A percentile compares a stretch with the other conserved stretches of the same genome.
phyloP scores from a whole-genome alignment of 2,888 invertebrate species.

The Melanotus villosus region DNA sequence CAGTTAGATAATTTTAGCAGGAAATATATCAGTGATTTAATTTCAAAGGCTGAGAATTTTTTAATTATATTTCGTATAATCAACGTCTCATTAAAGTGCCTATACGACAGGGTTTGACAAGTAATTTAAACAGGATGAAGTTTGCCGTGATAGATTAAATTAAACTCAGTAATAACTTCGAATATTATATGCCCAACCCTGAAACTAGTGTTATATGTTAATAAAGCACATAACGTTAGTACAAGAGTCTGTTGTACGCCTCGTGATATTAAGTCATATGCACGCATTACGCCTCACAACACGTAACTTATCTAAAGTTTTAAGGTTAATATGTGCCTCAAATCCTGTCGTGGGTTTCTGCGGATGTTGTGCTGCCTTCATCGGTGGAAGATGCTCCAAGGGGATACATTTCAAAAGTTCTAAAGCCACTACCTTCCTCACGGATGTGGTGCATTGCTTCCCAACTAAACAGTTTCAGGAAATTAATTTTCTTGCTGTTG shows the following conservation, averaged over 20 bases:
- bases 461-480: constrained; percentile 34
- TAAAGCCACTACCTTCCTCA: constrained; percentile 41
- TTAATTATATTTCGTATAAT: too few species aligned
- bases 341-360: constrained; percentile 46
- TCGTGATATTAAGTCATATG: constrained; percentile 38
- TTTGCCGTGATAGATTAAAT: background rate
- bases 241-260: constrained; percentile 1
- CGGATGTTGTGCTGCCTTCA: constrained; percentile 40
- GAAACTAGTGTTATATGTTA: constrained; percentile 14
- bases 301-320: constrained; percentile 39
- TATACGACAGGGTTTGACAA: background rate
- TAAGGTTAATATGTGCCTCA: constrained; percentile 39
- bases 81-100: too few species aligned
- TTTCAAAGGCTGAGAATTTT: too few species aligned
- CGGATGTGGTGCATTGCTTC: constrained; percentile 41
- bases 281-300: constrained; percentile 38
- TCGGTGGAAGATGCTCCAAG: constrained; percentile 34
- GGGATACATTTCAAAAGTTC: constrained; percentile 41
- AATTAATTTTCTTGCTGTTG: constrained; percentile 28
- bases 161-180: constrained; percentile 1
- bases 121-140: background rate
- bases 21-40: too few species aligned
- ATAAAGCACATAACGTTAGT: constrained; percentile 29
- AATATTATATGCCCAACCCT: constrained; percentile 2
- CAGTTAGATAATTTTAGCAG: too few species aligned